Evolutionary conservation across 2,888 invertebrate genomes (phyloP), one percentile per base, ranked within the genome.

Genomic region (Pristionchus entomophagus): DNA sequence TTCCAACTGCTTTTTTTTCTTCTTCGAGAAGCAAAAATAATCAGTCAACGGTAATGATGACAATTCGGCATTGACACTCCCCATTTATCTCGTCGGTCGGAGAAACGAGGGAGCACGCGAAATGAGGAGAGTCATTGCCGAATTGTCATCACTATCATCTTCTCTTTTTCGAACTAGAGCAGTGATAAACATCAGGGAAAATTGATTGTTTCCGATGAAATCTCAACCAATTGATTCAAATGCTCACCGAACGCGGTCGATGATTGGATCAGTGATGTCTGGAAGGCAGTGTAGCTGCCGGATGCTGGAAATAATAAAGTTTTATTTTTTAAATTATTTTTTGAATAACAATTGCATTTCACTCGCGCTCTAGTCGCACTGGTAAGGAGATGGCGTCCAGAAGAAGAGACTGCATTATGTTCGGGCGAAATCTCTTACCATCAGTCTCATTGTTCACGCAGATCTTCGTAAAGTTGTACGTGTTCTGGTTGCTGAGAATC

Each of bases 391-490:
- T 14, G 6, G 45, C 45, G 45, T 45, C 6, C 45, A 45, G n/a
- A 56, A 17, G 56, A 5, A 14, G n/a, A 56, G 56, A 56, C 17
- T 65, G 32, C 29, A 6, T 8, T 12, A 65, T 22, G 45, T 45
- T 45, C 14, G 45, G 45, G n/a, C n/a, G n/a, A n/a, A 45, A 65
- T 45, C 26, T 10, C 26, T 59, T 26, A 88, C 88, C 86, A 86
- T 87, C 87, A 51, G 87, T 88, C 62, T 86, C 89, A 77, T 89
- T 87, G n/a, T 88, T 84, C 84, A 89, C 88, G 56, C 89, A 89
- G 62, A 89, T 89, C 86, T 89, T 89, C n/a, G 89, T 89, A 62
- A 89, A 89, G 73, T 89, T 89, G 86, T 88, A 89, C 12, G 89
- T 88, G 81, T 88, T 88, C 88, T 88, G 88, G 69, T 89, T 89